Percentiles rank a stretch among this genome's conserved stretches.
These are phyloP conservation scores for Pachymerium ferrugineum DNA, from an alignment of 2,888 invertebrate genomes.

Conservation along the genomic window DNA sequence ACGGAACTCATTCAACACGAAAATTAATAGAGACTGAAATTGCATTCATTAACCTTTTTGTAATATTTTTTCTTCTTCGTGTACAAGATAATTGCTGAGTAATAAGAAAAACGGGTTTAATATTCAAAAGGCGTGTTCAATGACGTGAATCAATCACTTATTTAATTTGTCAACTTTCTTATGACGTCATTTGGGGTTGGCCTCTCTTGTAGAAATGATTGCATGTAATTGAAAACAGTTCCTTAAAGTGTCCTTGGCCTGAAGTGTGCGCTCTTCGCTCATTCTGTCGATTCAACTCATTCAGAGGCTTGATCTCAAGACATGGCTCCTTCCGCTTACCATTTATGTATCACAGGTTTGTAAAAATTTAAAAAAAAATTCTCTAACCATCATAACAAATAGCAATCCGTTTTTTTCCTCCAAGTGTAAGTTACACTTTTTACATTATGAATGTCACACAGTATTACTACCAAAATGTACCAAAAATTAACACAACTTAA, in stretches of 20 bases:
- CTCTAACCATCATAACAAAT: no score
- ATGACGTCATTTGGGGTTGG: conserved; percentile 17
- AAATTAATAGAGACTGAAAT: no score
- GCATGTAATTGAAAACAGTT: conserved; percentile 9
- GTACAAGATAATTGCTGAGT: no score
- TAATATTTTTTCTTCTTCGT: no score
- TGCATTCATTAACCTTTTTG: no score
- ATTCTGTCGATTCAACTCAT: neutral
- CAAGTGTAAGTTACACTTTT: neutral
- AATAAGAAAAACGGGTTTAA: neutral
- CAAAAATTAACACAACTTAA: neutral
- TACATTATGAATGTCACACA: neutral
- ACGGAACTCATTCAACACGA: no score
- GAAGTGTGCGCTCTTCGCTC: neutral
- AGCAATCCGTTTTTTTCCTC: no score
- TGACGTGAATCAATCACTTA: neutral
- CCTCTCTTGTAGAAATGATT: neutral
- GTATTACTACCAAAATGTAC: no score
- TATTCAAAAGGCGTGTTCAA: conserved; percentile 3
- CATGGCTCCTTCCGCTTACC: conserved; percentile 19
- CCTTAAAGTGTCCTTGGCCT: conserved; percentile 21
- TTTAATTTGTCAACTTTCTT: neutral
- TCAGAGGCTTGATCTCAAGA: conserved; percentile 12
- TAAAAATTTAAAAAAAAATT: neutral
- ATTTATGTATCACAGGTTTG: conserved; percentile 7